Evolutionary conservation across 2,888 invertebrate species (phyloP), one percentile per base, ranked within the genome.

Genomic region (Apamea sordens): DNA sequence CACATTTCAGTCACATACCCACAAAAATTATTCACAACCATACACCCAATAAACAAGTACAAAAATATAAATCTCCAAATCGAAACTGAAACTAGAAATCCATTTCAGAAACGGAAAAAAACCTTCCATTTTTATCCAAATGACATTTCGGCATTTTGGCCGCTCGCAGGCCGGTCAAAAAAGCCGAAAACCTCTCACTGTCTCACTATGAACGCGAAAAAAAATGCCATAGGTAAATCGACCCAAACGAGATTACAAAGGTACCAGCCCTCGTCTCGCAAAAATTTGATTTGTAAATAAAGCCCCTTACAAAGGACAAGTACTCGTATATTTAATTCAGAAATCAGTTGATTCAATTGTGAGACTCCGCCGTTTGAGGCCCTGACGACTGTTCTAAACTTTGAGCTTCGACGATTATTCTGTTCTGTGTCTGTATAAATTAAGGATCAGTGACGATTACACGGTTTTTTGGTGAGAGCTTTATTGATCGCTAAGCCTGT

Each of bases 251-350:
- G 78, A 86, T 92, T 92, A 92, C 85, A 89, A 89, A 90, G 91
- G 91, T 86, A 79, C 77, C 87, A 89, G n/a, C n/a, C 36, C 36
- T 61, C 89, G 90, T 91, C 92, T 90, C 85, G 86, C 85, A 92
- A 92, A 93, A 94, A 94, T 92, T 92, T 92, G 92, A 93, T 93
- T 93, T 93, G 91, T 91, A 94, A 93, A 94, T 93, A 93, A 91
- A 92, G 86, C 91, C 88, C 88, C 89, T 90, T 85, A 82, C 82
- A 85, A 88, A 89, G 89, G 89, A 88, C 89, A 91, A 90, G 85
- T 67, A 84, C 83, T 83, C 79, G 87, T 80, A 79, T 72, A 82
- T 91, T 89, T 93, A 92, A 94, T 93, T 93, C 84, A 84, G 85
- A 89, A 93, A 92, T 92, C 92, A 90, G 90, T 88, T 94, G 92